These are phyloP conservation scores for Thymelicus lineola DNA, from an alignment of 2,888 invertebrate genomes.

Conservation along the genomic window DNA sequence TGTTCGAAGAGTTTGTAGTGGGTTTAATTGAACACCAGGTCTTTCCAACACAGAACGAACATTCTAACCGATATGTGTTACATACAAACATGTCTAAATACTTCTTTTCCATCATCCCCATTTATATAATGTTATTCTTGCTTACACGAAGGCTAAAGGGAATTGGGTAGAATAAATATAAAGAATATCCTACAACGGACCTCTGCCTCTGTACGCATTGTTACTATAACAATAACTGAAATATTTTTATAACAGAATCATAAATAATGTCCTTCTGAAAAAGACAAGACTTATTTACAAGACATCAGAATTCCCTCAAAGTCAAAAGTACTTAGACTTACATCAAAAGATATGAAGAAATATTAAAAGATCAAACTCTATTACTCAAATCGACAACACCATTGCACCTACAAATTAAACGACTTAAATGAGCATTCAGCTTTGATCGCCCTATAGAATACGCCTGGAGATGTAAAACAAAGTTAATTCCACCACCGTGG, in stretches of 20 bases:
- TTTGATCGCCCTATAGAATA: conserved; percentile 52
- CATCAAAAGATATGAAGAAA: neutral
- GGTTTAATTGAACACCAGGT: no score
- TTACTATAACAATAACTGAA: neutral
- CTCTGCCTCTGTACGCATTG: no score
- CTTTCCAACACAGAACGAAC: no score
- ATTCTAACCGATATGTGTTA: no score
- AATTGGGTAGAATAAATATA: neutral
- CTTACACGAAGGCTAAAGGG: neutral
- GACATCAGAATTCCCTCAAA: no score
- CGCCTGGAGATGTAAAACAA: conserved; percentile 59
- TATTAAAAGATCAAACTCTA: conserved; percentile 2
- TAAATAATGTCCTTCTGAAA: neutral
- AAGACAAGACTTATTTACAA: neutral
- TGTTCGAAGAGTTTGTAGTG: no score
- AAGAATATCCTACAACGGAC: neutral
- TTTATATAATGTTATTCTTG: neutral
- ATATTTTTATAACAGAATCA: neutral
- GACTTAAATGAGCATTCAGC: conserved; percentile 59
- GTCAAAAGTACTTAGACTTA: no score
- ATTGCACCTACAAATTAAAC: conserved; percentile 60
- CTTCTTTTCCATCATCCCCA: no score
- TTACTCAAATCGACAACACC: conserved; percentile 52
- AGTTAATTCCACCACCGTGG: conserved; percentile 66
- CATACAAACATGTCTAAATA: no score